A percentile compares a stretch with the other conserved stretches of the same genome.
Conservation (phyloP, 2,797 vertebrate species). For the Muraenolepis orangiensis region DNA sequence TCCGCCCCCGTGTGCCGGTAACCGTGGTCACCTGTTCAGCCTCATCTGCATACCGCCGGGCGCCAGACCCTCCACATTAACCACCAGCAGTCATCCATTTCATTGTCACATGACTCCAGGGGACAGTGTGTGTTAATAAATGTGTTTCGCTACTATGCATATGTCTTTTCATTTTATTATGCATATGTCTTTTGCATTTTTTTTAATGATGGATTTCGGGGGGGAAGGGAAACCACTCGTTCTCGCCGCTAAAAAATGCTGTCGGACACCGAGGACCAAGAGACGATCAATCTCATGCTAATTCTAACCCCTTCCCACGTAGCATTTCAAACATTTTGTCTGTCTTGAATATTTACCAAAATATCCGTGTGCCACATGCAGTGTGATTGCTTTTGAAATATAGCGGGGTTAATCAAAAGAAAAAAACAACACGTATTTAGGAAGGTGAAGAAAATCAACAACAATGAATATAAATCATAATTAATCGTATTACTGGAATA, state of each 20-base stretch:
- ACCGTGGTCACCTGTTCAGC: conserved; percentile 64
- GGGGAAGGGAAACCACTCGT: conserved; percentile 68
- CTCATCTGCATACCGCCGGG: conserved; percentile 65
- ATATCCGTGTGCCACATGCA: conserved; percentile 61
- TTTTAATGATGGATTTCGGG: conserved; percentile 75
- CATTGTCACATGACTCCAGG: conserved; percentile 77
- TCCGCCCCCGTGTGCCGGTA: neutral
- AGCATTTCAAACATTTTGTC: conserved; percentile 72
- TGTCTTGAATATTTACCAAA: conserved; percentile 72
- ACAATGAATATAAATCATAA: conserved; percentile 33
- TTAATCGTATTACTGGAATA: neutral
- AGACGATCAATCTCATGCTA: conserved; percentile 74
- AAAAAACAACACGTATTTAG: conserved; percentile 40
- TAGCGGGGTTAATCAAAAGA: conserved; percentile 53
- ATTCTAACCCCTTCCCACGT: conserved; percentile 69
- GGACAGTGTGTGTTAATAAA: conserved; percentile 79
- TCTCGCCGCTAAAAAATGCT: conserved; percentile 64
- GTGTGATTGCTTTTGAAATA: conserved; percentile 30
- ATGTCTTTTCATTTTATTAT: conserved; percentile 75
- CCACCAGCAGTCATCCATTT: conserved; percentile 73
- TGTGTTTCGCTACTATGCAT: conserved; percentile 80
- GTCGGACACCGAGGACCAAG: conserved; percentile 72
- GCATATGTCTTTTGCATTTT: conserved; percentile 75
- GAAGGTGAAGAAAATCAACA: conserved; percentile 49
- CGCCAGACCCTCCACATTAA: conserved; percentile 56